Evolutionary conservation across 2,113 vertebrate genomes (phyloP).

Genomic region (Ifrita kowaldi): DNA sequence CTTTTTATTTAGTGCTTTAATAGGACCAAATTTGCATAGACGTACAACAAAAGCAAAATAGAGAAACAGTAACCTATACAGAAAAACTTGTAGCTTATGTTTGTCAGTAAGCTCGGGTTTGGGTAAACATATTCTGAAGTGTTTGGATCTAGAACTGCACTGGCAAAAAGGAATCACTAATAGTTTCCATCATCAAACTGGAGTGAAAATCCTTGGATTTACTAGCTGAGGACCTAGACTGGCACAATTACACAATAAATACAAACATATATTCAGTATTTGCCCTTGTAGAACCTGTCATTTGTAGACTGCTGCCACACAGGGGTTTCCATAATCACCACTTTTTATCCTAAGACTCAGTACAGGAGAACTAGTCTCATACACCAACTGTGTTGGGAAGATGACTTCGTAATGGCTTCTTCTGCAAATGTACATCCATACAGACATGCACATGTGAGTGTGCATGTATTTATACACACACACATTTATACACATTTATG

Average conservation of each 20-base stretch:
- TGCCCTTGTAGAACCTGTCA: background rate
- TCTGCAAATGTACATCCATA: background rate
- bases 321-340: background rate
- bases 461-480: background rate
- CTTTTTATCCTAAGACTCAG: background rate
- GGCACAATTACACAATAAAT: background rate
- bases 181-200: background rate
- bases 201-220: background rate
- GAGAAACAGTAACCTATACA: background rate
- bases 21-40: background rate
- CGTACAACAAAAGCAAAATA: background rate
- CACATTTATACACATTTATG: background rate
- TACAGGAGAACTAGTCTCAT: background rate
- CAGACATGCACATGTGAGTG: accelerated
- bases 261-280: background rate
- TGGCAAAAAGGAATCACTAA: background rate
- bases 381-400: background rate
- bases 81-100: background rate
- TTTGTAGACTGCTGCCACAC: background rate
- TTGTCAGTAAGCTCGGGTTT: background rate
- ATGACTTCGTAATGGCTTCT: background rate
- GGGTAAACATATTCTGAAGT: background rate
- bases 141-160: background rate
- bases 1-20: background rate
- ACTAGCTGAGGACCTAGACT: background rate